These are phyloP conservation scores for Heliconius hewitsoni DNA, from an alignment of 1,140 invertebrate species.

Conservation along the genomic window DNA sequence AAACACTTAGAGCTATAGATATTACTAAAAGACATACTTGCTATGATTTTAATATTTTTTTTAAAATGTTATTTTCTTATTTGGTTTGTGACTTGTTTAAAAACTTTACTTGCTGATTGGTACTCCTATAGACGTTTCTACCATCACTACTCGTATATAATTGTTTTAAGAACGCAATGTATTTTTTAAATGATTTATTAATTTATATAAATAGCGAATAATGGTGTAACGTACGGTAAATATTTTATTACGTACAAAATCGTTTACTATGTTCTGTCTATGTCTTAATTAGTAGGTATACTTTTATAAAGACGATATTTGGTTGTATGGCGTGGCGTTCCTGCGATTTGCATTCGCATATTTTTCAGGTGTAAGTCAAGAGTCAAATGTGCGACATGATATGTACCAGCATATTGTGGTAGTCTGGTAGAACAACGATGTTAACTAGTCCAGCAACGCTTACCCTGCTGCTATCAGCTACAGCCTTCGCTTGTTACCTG, in stretches of 20 bases:
- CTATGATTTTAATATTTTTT: too few relatives aligned
- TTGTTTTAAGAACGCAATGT: too few relatives aligned
- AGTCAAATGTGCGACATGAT: neutral
- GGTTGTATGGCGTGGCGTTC: neutral
- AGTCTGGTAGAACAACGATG: conserved; percentile 43
- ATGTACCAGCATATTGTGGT: conserved; percentile 13
- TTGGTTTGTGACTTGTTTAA: too few relatives aligned
- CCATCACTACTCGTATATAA: too few relatives aligned
- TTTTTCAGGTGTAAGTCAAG: conserved; percentile 3
- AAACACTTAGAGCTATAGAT: neutral
- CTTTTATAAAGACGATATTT: neutral
- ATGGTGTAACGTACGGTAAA: too few relatives aligned
- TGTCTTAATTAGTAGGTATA: neutral
- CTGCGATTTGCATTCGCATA: neutral
- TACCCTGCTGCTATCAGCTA: conserved; percentile 47
- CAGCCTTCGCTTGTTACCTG: conserved; percentile 75
- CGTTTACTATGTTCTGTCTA: too few relatives aligned
- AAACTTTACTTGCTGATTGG: too few relatives aligned
- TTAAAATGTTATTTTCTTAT: too few relatives aligned
- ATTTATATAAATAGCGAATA: too few relatives aligned
- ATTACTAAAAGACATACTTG: neutral
- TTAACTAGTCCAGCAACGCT: conserved; percentile 41
- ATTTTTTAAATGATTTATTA: too few relatives aligned
- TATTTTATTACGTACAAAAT: too few relatives aligned
- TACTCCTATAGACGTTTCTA: too few relatives aligned